Percentiles rank a stretch among this genome's conserved stretches.
Evolutionary conservation across 2,797 vertebrate genomes (phyloP).

Genomic region (Ammospiza maritima): DNA sequence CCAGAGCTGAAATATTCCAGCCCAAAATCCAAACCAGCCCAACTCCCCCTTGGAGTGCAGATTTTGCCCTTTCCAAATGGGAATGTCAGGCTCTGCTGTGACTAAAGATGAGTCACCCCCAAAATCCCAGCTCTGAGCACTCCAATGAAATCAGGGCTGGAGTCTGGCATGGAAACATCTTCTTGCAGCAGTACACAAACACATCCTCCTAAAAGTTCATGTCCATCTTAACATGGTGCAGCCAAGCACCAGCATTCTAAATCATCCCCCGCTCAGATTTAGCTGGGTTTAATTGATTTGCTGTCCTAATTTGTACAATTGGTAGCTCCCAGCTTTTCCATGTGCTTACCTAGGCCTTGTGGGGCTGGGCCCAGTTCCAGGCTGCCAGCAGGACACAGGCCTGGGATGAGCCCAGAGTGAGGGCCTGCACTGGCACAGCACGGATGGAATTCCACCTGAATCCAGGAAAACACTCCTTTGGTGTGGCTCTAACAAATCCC

Average conservation of each 20-base stretch:
- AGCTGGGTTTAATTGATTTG: neutral
- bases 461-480: neutral
- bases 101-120: neutral
- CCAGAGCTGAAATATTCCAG: neutral
- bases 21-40: neutral
- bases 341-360: neutral
- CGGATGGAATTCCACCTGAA: rapidly evolving
- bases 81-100: neutral
- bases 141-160: neutral
- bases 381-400: neutral
- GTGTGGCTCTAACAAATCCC: neutral
- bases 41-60: neutral
- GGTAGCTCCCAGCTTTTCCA: neutral
- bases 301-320: neutral
- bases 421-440: neutral
- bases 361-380: neutral
- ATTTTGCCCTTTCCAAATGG: neutral
- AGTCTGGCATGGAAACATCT: neutral
- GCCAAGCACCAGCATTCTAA: neutral
- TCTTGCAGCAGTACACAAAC: neutral
- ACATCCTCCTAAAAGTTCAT: rapidly evolving
- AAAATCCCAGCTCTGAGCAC: neutral
- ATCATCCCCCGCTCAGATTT: rapidly evolving
- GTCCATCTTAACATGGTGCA: neutral
- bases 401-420: neutral